Percentiles rank a stretch among this genome's conserved stretches.
phyloP scores from a whole-genome alignment of 2,113 vertebrate genomes.

The Orycteropus afer region DNA sequence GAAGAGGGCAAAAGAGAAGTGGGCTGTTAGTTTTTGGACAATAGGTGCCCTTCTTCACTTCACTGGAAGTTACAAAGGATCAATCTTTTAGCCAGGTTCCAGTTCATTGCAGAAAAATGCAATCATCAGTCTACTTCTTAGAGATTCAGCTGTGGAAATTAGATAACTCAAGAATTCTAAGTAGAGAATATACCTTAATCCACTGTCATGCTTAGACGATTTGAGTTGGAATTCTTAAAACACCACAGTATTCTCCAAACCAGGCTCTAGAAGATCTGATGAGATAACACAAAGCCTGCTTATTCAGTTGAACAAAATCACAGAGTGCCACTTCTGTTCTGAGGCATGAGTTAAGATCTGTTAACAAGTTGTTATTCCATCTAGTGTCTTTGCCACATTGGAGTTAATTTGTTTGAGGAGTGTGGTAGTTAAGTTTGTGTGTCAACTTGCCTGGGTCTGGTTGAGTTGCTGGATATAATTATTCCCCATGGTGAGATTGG shows the following conservation, averaged over 20 bases:
- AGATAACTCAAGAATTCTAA: neutral
- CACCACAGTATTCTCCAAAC: neutral
- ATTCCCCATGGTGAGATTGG: too few species aligned
- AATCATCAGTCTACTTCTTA: neutral
- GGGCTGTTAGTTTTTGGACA: neutral
- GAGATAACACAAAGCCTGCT: neutral
- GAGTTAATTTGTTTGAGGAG: neutral
- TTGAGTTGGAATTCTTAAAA: slow-evolving; percentile 11
- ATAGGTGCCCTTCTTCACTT: neutral
- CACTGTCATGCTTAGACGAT: neutral
- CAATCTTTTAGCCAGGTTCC: neutral
- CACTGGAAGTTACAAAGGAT: neutral
- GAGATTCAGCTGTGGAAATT: neutral
- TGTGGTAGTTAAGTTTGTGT: too few species aligned
- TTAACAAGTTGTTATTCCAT: neutral
- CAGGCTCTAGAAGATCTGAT: neutral
- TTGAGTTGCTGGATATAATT: too few species aligned
- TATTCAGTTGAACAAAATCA: neutral
- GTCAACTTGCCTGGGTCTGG: too few species aligned
- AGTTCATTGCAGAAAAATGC: neutral
- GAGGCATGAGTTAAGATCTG: neutral
- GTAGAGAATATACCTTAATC: neutral
- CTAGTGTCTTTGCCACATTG: neutral
- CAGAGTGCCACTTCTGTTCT: neutral
- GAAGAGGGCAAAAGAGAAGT: neutral